Evolutionary conservation across 2,113 vertebrate species (phyloP), one percentile per base, ranked within the genome.

Genomic region (Uropsilus gracilis): DNA sequence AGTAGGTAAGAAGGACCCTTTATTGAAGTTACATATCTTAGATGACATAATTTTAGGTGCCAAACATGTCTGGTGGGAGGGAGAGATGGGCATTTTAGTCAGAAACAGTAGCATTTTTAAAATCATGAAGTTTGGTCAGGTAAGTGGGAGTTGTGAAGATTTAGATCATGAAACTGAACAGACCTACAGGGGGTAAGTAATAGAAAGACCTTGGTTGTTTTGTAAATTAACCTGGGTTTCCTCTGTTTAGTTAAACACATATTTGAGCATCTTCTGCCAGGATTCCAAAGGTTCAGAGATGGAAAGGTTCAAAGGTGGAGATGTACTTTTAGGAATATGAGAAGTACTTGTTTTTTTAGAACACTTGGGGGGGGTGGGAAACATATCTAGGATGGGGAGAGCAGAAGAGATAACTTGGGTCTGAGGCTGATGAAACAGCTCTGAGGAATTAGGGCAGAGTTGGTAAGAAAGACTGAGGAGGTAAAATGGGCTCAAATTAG

Each of bases 1-100:
- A 95, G 61, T 68, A 85, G 72, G 57, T 37, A 94, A 61, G 81
- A 81, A 86, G 8, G 68, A 44, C 55, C 2, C 53, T 76, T 94
- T n/a, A n/a, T 90, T 71, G 57, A 71, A 82, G 88, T 81, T 86
- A n/a, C 42, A 17, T 86, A 69, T 50, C 63, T 57, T 75, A 73
- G 34, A 48, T 96, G 82, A 63, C 46, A 57, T 86, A 57, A 37
- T 20, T 55, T 24, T 72, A 77, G n/a, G 32, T n/a, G n/a, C 75
- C 69, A 68, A 28, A 32, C 14, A 8, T 75, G 30, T 78, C 78
- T 61, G 24, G 12, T 8, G 32, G 26, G 24, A 24, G 18, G 53
- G n/a, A 39, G 42, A 83, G 28, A 24, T n/a, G 39, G 50, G 28
- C 28, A 22, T 87, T 95, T 76, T 50, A 76, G 48, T n/a, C 24